Percentiles rank a stretch among this genome's conserved stretches.
These are phyloP conservation scores for Electrona antarctica DNA, from an alignment of 2,113 vertebrate genomes.

Conservation along the genomic window DNA sequence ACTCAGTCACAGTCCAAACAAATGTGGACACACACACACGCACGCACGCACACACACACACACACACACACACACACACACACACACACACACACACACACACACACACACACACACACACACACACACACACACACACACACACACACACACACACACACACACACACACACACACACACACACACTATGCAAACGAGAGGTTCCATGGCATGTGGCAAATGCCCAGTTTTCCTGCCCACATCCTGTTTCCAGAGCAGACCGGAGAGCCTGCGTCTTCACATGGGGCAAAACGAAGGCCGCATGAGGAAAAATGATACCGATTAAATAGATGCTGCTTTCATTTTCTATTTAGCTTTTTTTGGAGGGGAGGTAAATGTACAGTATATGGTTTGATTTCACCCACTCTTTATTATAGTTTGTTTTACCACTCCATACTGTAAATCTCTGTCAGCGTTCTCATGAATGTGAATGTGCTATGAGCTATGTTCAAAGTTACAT, in stretches of 20 bases:
- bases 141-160: conserved; percentile 34
- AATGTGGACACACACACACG: background rate
- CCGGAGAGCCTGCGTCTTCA: conserved; percentile 60
- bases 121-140: conserved; percentile 21
- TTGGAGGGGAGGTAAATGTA: background rate
- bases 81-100: background rate
- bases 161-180: conserved; percentile 28
- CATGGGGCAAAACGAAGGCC: conserved; percentile 33
- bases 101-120: background rate
- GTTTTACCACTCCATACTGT: background rate
- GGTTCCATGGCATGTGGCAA: conserved; percentile 71
- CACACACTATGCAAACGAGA: conserved; percentile 62
- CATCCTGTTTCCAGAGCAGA: conserved; percentile 70
- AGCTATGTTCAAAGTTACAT: background rate
- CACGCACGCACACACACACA: conserved; percentile 28
- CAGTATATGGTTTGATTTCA: background rate
- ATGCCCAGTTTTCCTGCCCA: conserved; percentile 71
- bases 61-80: conserved; percentile 14
- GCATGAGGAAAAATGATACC: conserved; percentile 27
- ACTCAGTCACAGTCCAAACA: too few relatives aligned
- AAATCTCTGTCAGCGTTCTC: background rate
- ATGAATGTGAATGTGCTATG: background rate
- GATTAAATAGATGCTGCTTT: conserved; percentile 14
- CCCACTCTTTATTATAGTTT: background rate
- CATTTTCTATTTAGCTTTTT: background rate